A percentile compares a stretch with the other conserved stretches of the same genome.
Evolutionary conservation across 1,140 invertebrate species (phyloP).

Genomic region (Drosophila sturtevanti): DNA sequence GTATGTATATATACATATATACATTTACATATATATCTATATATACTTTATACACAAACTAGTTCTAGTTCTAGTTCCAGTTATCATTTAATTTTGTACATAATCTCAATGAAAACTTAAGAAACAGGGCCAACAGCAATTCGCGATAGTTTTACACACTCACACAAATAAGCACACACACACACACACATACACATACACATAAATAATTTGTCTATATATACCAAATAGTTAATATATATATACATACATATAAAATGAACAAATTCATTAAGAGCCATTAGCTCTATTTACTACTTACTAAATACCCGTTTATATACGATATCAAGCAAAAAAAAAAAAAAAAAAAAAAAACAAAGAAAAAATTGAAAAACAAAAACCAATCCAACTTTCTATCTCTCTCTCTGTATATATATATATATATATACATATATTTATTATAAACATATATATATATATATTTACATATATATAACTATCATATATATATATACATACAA

Average conservation of each 20-base stretch:
- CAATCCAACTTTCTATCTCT: slow-evolving; percentile 12
- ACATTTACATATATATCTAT: slow-evolving; percentile 17
- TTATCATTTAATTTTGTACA: slow-evolving; percentile 37
- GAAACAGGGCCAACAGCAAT: slow-evolving; percentile 15
- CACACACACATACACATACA: neutral
- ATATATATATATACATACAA: slow-evolving; percentile 45
- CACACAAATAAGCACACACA: slow-evolving; percentile 12
- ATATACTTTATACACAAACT: neutral
- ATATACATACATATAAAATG: slow-evolving; percentile 9
- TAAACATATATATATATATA: slow-evolving; percentile 60
- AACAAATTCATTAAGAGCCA: slow-evolving; percentile 21
- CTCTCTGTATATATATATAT: slow-evolving; percentile 57
- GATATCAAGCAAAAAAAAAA: slow-evolving; percentile 26
- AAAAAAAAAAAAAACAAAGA: too few species aligned
- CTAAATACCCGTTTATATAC: slow-evolving; percentile 42
- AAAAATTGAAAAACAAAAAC: too few species aligned
- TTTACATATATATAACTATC: slow-evolving; percentile 48
- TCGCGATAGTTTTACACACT: neutral
- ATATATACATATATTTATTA: slow-evolving; percentile 55
- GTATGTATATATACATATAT: slow-evolving; percentile 11
- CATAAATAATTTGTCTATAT: neutral
- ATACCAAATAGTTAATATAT: neutral
- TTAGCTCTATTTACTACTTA: slow-evolving; percentile 26
- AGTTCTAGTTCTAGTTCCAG: slow-evolving; percentile 3
- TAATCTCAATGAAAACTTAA: slow-evolving; percentile 43